Base-by-base conservation (phyloP, 2,888 invertebrate genomes). In the Clivina fossor region DNA sequence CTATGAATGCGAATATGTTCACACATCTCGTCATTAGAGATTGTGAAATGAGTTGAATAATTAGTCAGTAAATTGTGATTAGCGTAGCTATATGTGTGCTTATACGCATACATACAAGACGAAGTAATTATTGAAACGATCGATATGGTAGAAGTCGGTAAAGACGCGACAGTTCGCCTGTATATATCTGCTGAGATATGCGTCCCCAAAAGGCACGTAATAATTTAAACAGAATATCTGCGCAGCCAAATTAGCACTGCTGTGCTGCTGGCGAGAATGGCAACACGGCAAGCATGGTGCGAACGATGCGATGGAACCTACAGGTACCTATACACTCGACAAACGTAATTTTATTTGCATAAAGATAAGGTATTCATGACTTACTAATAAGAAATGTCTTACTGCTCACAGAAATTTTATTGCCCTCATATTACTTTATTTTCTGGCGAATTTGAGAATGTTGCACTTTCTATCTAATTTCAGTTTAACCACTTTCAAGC, bases 351-450 rank as follows among this genome's bases (percentile, higher is more conserved):
- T 38, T 49, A 49, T 49, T 49, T 49, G 33, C 49, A 49, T 49
- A 49, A 49, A 49, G 49, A 49, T 49, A 49, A 49, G 49, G 40
- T 49, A 49, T 49, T 49, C 49, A 49, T 49, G 49, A 49, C 38
- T 49, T 16, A 26, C 49, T 49, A 38, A 37, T 49, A 49, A 38
- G 38, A 26, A 49, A 49, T 49, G 49, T 37, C 49, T 37, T 26
- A 49, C 38, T 38, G 49, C 22, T 49, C 32, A 47, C 30, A 28
- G 20, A 48, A 48, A 49, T 40, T 49, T 49, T 30, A 40, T 49
- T 49, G 13, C 49, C 28, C 11, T 40, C n/a, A 13, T 35, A 13
- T 35, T 13, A 13, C 15, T 11, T 35, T 15, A 13, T 15, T 13
- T n/a, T 35, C 4, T 7, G 4, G 26, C 26, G 9, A 24, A 7